Evolutionary conservation across 2,797 vertebrate genomes (phyloP), one percentile per base, ranked within the genome.

Genomic region (Sebastolobus altivelis): DNA sequence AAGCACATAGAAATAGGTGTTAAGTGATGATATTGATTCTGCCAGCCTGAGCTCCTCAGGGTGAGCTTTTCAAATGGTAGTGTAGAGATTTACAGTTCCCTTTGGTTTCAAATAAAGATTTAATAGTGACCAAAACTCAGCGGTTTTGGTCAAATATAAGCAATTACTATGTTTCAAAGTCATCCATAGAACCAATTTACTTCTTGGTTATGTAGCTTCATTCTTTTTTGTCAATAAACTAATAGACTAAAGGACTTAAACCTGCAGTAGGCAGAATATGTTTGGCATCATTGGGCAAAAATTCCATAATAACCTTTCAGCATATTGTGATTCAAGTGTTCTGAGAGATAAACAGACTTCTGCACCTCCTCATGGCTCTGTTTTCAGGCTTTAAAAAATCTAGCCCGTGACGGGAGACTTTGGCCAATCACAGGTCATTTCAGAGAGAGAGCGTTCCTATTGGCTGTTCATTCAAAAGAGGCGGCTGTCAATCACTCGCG

Each of bases 11-110:
- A 72, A 76, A 84, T 20, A 58, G 40, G 38, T 73, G 58, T 33
- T 49, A 68, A 82, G 70, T 65, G 61, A 77, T 62, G 35, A 59
- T 65, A 81, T 56, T 38, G 75, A 87, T 79, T 68, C 37, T 70
- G 63, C 37, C 25, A 49, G 46, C n/a, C 54, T 71, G 66, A 46
- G 4, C 13, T 77, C 72, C 52, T 66, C 49, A 4, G 73, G 59
- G 71, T 59, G 31, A 12, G 14, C 4, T 81, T 84, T 86, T 75
- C 46, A 60, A 49, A 74, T 20, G 12, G 9, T 5, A 65, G 2
- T 49, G 18, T 1, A 69, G 20, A 54, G 8, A 65, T 63, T 55
- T 52, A 59, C 67, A 79, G 35, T 71, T 83, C 82, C 5, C 29
- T 27, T 27, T 74, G 4, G 6, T 43, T 67, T 68, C 12, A 68